Conservation (phyloP, 2,888 invertebrate genomes). For the Zygogramma bicolorata region DNA sequence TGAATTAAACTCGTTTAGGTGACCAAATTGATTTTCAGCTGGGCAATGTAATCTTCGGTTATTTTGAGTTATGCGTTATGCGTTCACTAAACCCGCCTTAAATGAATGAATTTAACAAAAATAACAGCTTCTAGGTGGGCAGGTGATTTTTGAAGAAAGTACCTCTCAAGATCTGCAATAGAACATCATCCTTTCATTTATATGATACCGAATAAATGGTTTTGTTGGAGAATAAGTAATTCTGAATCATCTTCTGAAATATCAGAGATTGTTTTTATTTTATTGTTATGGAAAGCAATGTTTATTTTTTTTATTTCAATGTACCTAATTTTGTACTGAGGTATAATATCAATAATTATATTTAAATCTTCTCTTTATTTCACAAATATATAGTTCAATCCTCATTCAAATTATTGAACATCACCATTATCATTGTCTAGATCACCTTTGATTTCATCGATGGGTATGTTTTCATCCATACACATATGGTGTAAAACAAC, state of each 20-base stretch:
- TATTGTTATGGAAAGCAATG: background rate
- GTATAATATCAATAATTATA: background rate
- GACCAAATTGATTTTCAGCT: no score
- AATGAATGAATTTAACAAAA: background rate
- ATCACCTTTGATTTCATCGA: background rate
- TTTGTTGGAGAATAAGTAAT: no score
- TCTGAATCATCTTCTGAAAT: background rate
- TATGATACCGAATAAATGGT: no score
- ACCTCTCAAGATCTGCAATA: background rate
- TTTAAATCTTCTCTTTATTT: background rate
- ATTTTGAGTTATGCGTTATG: no score
- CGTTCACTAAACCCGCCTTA: no score
- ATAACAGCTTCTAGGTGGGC: constrained; percentile 8
- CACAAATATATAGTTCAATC: background rate
- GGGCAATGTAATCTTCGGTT: no score
- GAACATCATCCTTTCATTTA: background rate
- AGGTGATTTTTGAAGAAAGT: constrained; percentile 8
- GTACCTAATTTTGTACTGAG: background rate
- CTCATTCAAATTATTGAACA: background rate
- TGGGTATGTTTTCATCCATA: constrained; percentile 2
- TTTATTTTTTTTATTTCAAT: constrained; percentile 9
- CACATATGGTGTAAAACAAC: background rate
- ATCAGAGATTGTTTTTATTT: background rate
- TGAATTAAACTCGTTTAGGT: no score
- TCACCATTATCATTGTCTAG: background rate